phyloP scores from a whole-genome alignment of 2,797 vertebrate species.

The Pantherophis alleghaniensis region DNA sequence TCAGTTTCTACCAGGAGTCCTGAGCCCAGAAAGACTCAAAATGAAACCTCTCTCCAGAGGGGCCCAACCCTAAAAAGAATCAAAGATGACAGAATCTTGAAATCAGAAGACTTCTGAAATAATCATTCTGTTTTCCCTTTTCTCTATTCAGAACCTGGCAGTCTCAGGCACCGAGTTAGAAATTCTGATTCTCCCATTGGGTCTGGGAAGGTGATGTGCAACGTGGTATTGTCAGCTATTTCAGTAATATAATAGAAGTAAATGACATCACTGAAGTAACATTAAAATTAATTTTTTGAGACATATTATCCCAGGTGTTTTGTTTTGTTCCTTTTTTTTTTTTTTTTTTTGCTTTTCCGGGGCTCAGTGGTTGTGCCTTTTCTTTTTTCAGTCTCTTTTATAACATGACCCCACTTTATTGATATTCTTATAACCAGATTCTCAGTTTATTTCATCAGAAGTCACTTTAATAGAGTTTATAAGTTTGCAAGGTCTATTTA shows the following conservation, averaged over 20 bases:
- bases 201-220: not conserved
- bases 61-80: not conserved
- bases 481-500: not conserved
- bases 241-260: not conserved
- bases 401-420: not conserved
- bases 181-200: not conserved
- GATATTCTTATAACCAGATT: slow-evolving; percentile 12
- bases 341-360: slow-evolving; percentile 8
- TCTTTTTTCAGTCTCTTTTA: slow-evolving; percentile 12
- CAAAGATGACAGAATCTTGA: not conserved
- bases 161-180: not conserved
- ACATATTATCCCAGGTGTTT: not conserved
- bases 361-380: not conserved
- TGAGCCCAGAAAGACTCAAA: not conserved
- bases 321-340: not conserved
- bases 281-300: not conserved
- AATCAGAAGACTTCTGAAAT: not conserved
- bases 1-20: not conserved
- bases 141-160: not conserved
- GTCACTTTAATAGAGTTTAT: not conserved
- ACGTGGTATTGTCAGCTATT: not conserved
- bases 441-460: not conserved
- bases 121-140: not conserved
- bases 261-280: not conserved
- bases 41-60: not conserved